phyloP scores from a whole-genome alignment of 1,140 invertebrate genomes.

The Drosophila pectinifera region DNA sequence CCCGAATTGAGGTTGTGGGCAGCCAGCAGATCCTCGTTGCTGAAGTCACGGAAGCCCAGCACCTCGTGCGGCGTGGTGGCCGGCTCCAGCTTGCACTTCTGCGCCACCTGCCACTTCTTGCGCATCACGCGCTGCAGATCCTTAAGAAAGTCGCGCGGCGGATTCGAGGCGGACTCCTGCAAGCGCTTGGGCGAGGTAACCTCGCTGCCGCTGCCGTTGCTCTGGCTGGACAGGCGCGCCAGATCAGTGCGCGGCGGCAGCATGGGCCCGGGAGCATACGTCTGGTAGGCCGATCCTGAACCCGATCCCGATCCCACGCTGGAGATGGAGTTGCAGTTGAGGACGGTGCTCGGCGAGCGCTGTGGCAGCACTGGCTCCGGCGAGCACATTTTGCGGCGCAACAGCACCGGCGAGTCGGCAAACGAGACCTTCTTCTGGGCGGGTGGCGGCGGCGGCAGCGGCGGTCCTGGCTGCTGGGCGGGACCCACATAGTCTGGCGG shows the following conservation, averaged over 20 bases:
- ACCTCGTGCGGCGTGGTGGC: constrained; percentile 95
- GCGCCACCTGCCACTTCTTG: constrained; percentile 97
- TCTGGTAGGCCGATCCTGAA: constrained; percentile 49
- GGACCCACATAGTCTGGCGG: constrained; percentile 82
- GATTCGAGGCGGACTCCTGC: constrained; percentile 89
- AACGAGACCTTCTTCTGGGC: constrained; percentile 82
- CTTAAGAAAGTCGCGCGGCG: constrained; percentile 93
- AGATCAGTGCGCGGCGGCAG: constrained; percentile 90
- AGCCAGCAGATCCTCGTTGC: constrained; percentile 73
- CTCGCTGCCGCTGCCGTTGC: constrained; percentile 60
- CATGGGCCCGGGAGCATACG: constrained; percentile 86
- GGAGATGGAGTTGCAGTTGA: constrained; percentile 39
- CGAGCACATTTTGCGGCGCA: constrained; percentile 84
- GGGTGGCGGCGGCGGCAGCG: constrained; percentile 52
- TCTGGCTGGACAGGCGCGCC: constrained; percentile 86
- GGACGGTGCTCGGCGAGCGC: constrained; percentile 57
- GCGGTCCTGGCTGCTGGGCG: constrained; percentile 9
- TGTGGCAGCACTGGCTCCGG: constrained; percentile 71
- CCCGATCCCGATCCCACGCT: constrained; percentile 17
- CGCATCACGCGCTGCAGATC: constrained; percentile 96
- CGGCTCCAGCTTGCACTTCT: constrained; percentile 94
- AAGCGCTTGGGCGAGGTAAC: constrained; percentile 90
- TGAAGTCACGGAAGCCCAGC: constrained; percentile 92
- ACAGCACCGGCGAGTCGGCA: constrained; percentile 81
- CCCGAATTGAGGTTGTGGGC: constrained; percentile 77